Evolutionary conservation across 2,113 vertebrate species (phyloP).

Genomic region (Python bivittatus): DNA sequence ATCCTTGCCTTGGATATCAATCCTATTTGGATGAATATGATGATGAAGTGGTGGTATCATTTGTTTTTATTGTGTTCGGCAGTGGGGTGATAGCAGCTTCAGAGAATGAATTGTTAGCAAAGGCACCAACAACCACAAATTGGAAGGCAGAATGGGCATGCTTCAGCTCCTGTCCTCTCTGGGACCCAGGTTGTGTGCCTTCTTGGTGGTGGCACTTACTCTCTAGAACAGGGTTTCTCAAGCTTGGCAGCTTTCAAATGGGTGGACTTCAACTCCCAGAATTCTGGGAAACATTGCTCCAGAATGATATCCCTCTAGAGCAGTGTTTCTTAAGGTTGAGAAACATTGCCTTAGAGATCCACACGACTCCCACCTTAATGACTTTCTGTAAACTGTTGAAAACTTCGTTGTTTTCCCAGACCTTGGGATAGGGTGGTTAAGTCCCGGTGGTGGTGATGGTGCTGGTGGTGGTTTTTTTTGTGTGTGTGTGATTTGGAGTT

Average conservation of each 20-base stretch:
- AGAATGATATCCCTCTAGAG: too few relatives aligned
- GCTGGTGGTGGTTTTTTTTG: too few relatives aligned
- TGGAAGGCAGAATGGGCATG: not conserved
- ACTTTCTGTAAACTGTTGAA: not conserved
- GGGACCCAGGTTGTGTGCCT: not conserved
- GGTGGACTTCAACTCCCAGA: too few relatives aligned
- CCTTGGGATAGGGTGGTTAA: too few relatives aligned
- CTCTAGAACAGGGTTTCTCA: not conserved
- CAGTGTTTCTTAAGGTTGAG: too few relatives aligned
- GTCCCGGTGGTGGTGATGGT: too few relatives aligned
- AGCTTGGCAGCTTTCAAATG: not conserved
- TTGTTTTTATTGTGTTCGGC: slow-evolving; percentile 59
- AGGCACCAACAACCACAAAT: not conserved
- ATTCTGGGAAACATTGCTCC: not conserved
- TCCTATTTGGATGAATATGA: not conserved
- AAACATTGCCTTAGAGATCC: not conserved
- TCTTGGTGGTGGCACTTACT: not conserved
- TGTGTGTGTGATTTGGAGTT: too few relatives aligned
- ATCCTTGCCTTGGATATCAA: not conserved
- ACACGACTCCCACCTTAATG: not conserved
- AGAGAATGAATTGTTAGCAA: not conserved
- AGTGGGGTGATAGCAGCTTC: not conserved
- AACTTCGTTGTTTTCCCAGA: not conserved
- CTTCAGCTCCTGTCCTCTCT: not conserved
- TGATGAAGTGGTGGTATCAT: not conserved